Evolutionary conservation across 2,888 invertebrate genomes (phyloP).

Genomic region (Dilophus febrilis): DNA sequence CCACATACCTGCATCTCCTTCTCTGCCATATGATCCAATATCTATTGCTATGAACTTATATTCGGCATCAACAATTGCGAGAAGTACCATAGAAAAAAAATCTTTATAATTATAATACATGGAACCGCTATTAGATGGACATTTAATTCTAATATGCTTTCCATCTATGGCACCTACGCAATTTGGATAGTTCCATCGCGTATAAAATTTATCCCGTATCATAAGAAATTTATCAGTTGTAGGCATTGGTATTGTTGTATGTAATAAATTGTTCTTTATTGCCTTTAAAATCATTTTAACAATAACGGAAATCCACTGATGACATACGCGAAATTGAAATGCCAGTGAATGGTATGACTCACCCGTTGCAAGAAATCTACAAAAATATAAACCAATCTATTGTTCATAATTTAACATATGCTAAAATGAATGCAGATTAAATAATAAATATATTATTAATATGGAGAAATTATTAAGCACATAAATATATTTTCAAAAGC

Average conservation of each 20-base stretch:
- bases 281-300: neutral
- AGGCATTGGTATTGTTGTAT: neutral
- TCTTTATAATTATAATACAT: slow-evolving; percentile 17
- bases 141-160: slow-evolving; percentile 14
- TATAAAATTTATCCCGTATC: neutral
- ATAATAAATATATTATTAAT: no score
- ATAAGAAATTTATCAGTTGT: neutral
- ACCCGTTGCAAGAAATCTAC: neutral
- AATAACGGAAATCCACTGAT: neutral
- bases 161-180: slow-evolving; percentile 17
- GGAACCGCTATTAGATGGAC: slow-evolving; percentile 13
- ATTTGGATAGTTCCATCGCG: slow-evolving; percentile 17
- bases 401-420: no score
- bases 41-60: slow-evolving; percentile 7
- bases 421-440: no score
- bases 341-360: neutral
- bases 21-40: neutral
- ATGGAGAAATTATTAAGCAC: no score
- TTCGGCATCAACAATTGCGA: slow-evolving; percentile 17
- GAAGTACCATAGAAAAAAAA: slow-evolving; percentile 13
- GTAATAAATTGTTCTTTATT: neutral
- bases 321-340: neutral
- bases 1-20: slow-evolving; percentile 1
- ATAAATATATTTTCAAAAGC: no score
- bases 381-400: no score